Percentiles rank a stretch among this genome's conserved stretches.
Conservation (phyloP, 2,888 invertebrate species). For the Punctoribates punctum region DNA sequence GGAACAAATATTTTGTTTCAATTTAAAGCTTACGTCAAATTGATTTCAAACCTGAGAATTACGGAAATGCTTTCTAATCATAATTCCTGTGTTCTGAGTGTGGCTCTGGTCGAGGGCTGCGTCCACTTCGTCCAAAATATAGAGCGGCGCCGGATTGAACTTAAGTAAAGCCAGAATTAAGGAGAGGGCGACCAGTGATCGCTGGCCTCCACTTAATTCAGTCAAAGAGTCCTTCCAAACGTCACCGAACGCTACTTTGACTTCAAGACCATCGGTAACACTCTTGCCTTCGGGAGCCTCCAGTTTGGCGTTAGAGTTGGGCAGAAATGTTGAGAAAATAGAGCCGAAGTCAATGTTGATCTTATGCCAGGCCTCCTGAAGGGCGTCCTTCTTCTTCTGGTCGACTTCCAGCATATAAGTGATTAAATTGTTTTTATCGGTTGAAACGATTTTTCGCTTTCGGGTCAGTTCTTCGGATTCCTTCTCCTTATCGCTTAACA, state of each 20-base stretch:
- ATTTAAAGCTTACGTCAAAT: not conserved
- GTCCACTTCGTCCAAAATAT: constrained; percentile 98
- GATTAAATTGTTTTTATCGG: constrained; percentile 69
- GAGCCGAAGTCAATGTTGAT: constrained; percentile 91
- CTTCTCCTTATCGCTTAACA: constrained; percentile 80
- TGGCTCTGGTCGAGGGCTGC: constrained; percentile 96
- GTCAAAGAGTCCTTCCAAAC: constrained; percentile 93
- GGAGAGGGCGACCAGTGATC: constrained; percentile 88
- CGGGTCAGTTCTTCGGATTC: constrained; percentile 68
- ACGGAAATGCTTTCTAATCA: constrained; percentile 84
- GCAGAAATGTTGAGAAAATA: constrained; percentile 85
- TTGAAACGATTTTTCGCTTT: constrained; percentile 68
- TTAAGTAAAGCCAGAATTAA: constrained; percentile 91
- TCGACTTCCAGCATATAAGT: constrained; percentile 82
- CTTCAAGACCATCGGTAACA: constrained; percentile 82
- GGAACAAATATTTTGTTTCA: constrained; percentile 48
- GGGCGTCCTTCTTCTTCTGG: constrained; percentile 77
- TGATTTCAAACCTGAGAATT: constrained; percentile 66
- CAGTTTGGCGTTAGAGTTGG: constrained; percentile 84
- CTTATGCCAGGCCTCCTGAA: constrained; percentile 72
- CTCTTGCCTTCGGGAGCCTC: constrained; percentile 68
- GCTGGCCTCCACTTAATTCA: constrained; percentile 94
- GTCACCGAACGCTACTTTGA: constrained; percentile 71
- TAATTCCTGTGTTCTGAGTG: constrained; percentile 96
- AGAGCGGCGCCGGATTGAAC: constrained; percentile 96